Evolutionary conservation across 2,113 vertebrate species (phyloP).

Genomic region (Todiramphus saurophagus): DNA sequence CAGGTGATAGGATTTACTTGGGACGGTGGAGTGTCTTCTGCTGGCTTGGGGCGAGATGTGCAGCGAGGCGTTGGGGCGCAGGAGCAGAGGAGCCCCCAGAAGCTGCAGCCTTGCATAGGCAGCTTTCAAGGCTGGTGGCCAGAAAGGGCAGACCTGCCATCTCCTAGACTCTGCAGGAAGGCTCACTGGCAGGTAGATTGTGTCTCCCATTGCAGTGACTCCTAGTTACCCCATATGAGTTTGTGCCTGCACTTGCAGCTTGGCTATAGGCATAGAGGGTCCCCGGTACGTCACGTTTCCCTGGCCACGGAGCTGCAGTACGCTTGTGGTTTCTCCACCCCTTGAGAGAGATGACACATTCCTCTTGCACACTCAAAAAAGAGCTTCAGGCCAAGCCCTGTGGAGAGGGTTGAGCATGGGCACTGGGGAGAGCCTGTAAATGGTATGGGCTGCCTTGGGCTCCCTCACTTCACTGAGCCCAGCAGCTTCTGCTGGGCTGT

Average conservation of each 20-base stretch:
- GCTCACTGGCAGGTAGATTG: not conserved
- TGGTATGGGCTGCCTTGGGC: not conserved
- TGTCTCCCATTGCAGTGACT: not conserved
- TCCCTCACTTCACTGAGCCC: not conserved
- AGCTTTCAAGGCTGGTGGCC: not conserved
- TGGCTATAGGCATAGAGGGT: not conserved
- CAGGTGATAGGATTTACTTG: not conserved
- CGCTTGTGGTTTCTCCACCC: not conserved
- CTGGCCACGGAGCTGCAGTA: rapidly evolving
- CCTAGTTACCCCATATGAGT: rapidly evolving
- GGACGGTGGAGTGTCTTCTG: not conserved
- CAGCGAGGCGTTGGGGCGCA: not conserved
- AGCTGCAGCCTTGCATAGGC: not conserved
- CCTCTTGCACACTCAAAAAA: not conserved
- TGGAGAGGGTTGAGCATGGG: not conserved
- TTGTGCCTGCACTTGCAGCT: not conserved
- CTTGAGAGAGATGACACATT: not conserved
- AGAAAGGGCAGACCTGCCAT: not conserved
- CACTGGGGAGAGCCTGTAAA: not conserved
- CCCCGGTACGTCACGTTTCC: not conserved
- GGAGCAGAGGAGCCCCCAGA: not conserved
- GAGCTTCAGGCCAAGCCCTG: not conserved
- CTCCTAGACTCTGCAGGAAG: not conserved
- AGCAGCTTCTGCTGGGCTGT: not conserved
- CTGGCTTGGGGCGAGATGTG: not conserved